Percentiles rank a stretch among this genome's conserved stretches.
These are phyloP conservation scores for Chrysodeixis includens DNA, from an alignment of 2,888 invertebrate species.

Conservation along the genomic window DNA sequence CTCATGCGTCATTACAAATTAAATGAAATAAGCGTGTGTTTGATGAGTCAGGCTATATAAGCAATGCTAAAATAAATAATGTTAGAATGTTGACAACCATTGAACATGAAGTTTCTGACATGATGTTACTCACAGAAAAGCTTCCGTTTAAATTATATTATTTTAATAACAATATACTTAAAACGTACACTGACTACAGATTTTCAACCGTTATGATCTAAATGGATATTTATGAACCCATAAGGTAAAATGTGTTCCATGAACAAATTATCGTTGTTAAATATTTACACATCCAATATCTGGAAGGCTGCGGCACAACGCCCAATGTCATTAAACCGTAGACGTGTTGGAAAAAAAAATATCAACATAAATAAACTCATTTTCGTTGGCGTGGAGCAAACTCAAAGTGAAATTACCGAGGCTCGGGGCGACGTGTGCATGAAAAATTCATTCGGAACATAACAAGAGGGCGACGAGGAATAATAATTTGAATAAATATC, in stretches of 20 bases:
- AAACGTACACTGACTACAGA: too few species aligned
- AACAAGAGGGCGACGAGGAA: constrained; percentile 85
- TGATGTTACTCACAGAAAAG: not conserved
- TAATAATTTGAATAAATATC: constrained; percentile 89
- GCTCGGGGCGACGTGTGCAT: constrained; percentile 83
- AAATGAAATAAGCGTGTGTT: not conserved
- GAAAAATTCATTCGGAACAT: constrained; percentile 87
- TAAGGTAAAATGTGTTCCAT: constrained; percentile 60
- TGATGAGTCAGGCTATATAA: not conserved
- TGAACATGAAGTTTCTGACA: not conserved
- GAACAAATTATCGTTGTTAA: constrained; percentile 72
- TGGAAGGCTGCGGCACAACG: constrained; percentile 62
- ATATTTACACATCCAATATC: constrained; percentile 73
- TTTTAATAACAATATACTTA: not conserved
- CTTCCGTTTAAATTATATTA: not conserved
- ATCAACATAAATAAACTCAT: constrained; percentile 83
- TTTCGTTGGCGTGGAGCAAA: constrained; percentile 78
- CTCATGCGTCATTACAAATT: not conserved
- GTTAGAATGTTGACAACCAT: not conserved
- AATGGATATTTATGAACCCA: constrained; percentile 42
- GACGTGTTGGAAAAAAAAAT: constrained; percentile 72
- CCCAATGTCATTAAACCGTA: constrained; percentile 69
- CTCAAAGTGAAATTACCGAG: constrained; percentile 88
- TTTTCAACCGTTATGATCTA: constrained; percentile 12
- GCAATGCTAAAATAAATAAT: not conserved